phyloP scores from a whole-genome alignment of 2,113 vertebrate genomes.

The Hipposideros armiger region DNA sequence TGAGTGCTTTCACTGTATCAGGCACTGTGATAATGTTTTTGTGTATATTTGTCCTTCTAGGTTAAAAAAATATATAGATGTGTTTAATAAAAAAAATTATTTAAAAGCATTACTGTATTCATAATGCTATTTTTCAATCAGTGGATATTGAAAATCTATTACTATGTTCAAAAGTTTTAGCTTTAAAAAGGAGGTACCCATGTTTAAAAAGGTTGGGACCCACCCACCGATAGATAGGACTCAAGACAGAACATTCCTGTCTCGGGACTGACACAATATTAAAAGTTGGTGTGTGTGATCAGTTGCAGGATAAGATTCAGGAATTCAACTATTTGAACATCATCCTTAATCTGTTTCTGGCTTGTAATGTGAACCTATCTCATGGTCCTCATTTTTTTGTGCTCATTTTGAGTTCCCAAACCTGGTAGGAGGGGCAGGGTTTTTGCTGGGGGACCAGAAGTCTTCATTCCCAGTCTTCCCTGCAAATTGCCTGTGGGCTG shows the following conservation, averaged over 20 bases:
- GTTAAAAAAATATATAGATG: neutral
- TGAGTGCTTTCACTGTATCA: neutral
- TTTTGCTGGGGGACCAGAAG: neutral
- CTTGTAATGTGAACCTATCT: neutral
- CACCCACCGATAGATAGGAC: neutral
- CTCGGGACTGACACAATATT: neutral
- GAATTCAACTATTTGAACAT: neutral
- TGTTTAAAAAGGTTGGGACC: neutral
- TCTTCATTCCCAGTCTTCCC: neutral
- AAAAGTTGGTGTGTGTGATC: neutral
- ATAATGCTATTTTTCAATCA: neutral
- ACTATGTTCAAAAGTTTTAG: neutral
- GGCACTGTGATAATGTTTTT: neutral
- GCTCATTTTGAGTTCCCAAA: neutral
- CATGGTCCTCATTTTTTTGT: neutral
- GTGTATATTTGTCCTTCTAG: neutral
- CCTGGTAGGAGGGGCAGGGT: neutral
- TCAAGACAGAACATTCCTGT: neutral
- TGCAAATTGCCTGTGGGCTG: neutral
- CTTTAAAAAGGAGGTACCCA: neutral
- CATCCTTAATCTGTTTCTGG: neutral
- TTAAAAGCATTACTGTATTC: neutral
- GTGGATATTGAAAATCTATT: neutral
- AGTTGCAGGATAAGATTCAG: neutral
- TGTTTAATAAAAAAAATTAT: slow-evolving; percentile 38